Percentiles rank a stretch among this genome's conserved stretches.
These are phyloP conservation scores for Podarcis raffonei DNA, from an alignment of 2,113 vertebrate species.

Conservation along the genomic window DNA sequence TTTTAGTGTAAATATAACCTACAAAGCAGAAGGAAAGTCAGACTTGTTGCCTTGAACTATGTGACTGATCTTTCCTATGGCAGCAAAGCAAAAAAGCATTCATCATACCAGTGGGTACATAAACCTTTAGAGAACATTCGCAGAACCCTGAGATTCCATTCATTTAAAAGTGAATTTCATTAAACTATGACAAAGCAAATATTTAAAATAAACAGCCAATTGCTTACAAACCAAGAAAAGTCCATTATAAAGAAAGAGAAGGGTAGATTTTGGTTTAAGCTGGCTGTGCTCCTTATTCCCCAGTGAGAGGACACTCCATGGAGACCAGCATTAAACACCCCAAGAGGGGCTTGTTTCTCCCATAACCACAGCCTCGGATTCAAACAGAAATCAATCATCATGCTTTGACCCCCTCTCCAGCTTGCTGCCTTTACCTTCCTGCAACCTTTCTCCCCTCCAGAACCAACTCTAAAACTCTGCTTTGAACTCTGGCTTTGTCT, in stretches of 20 bases:
- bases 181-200: background rate
- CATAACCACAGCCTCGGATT: no score
- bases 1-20: background rate
- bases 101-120: background rate
- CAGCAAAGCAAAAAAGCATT: background rate
- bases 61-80: background rate
- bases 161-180: background rate
- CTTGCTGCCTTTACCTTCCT: no score
- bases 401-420: no score
- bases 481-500: no score
- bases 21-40: background rate
- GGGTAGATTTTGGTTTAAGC: background rate
- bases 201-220: background rate
- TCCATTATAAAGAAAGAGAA: background rate
- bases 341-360: no score
- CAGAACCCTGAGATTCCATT: no score
- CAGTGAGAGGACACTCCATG: background rate
- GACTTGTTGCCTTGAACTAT: background rate
- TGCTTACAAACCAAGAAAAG: background rate
- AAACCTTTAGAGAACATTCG: accelerated
- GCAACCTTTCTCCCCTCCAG: no score
- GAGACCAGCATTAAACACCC: no score
- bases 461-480: no score
- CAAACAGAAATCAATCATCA: no score
- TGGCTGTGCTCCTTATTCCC: background rate